A percentile compares a stretch with the other conserved stretches of the same genome.
Evolutionary conservation across 1,140 invertebrate genomes (phyloP).

Genomic region (Streblospio benedicti): DNA sequence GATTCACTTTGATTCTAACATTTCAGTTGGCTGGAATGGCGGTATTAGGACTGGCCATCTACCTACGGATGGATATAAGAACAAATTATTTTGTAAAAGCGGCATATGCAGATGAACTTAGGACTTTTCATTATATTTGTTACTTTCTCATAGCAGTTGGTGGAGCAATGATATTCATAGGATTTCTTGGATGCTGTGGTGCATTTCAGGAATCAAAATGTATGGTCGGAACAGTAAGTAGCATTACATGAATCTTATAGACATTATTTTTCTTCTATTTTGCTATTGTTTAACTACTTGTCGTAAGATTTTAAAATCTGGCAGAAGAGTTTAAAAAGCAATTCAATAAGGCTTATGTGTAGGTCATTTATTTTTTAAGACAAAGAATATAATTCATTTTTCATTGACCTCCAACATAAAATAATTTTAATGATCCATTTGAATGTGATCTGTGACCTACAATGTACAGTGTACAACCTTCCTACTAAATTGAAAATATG

Average conservation of each 20-base stretch:
- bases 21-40: slow-evolving; percentile 18
- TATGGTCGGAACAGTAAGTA: slow-evolving; percentile 64
- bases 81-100: slow-evolving; percentile 14
- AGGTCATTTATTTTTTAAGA: not conserved
- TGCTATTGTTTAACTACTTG: slow-evolving; percentile 7
- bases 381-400: not conserved
- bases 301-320: slow-evolving; percentile 37
- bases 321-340: slow-evolving; percentile 24
- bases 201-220: slow-evolving; percentile 71
- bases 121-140: slow-evolving; percentile 13
- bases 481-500: too few relatives aligned
- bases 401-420: not conserved
- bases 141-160: slow-evolving; percentile 62
- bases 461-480: not conserved
- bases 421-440: not conserved
- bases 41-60: slow-evolving; percentile 17
- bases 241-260: slow-evolving; percentile 9
- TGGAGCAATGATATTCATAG: slow-evolving; percentile 65
- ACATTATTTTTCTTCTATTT: slow-evolving; percentile 12
- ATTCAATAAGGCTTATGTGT: not conserved
- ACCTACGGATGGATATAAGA: slow-evolving; percentile 18
- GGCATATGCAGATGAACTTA: slow-evolving; percentile 4
- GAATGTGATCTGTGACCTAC: not conserved
- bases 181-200: slow-evolving; percentile 79
- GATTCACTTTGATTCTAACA: too few relatives aligned